phyloP scores from a whole-genome alignment of 30 jellyfish, hydroid and myxozoan species.

The Nemopilema nomurai region DNA sequence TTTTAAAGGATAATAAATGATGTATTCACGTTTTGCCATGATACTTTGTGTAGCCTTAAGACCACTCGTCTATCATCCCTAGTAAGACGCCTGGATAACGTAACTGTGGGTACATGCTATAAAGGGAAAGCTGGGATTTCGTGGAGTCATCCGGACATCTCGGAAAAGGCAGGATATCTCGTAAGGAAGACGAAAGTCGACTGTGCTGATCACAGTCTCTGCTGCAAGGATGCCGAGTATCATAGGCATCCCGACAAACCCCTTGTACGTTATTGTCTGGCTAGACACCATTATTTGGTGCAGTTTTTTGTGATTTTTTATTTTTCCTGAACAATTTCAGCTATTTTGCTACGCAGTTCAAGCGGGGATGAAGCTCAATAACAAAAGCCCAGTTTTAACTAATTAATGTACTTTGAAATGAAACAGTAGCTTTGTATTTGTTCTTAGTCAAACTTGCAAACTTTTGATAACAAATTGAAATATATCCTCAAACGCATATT shows the following conservation, averaged over 20 bases:
- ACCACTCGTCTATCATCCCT: background rate
- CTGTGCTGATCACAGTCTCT: background rate
- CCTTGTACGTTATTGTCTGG: background rate
- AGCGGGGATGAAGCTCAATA: no score
- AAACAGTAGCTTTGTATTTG: no score
- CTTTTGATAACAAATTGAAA: no score
- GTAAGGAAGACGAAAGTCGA: slow-evolving; percentile 7
- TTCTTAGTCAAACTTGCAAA: no score
- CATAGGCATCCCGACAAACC: background rate
- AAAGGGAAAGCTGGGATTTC: background rate
- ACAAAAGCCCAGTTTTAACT: no score
- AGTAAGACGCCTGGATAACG: slow-evolving; percentile 4
- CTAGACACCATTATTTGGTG: background rate
- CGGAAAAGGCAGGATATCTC: background rate
- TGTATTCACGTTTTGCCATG: no score
- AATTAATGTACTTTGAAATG: no score
- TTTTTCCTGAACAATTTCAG: background rate
- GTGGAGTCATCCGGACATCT: slow-evolving; percentile 16
- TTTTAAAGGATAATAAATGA: no score
- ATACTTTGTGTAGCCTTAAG: background rate
- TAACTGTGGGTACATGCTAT: slow-evolving; percentile 2
- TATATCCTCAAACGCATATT: no score
- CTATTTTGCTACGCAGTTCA: background rate
- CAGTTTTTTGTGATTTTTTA: background rate
- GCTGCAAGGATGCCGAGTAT: slow-evolving; percentile 31